These are phyloP conservation scores for Scolanthus callimorphus DNA, from an alignment of 92 coral and sea anemone species.

Conservation along the genomic window DNA sequence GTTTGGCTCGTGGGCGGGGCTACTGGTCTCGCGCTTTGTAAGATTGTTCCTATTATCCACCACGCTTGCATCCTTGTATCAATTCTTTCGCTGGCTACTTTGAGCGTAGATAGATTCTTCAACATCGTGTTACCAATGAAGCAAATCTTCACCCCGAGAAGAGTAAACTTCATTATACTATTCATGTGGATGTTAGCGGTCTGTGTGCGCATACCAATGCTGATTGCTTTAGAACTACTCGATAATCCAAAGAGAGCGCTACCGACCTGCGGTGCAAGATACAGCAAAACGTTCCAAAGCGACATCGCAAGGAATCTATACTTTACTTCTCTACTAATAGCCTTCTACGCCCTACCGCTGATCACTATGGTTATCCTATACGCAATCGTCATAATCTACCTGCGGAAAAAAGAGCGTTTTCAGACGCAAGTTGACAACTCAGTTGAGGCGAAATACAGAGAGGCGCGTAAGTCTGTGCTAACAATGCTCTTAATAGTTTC, in stretches of 20 bases:
- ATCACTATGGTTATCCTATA: constrained; percentile 25
- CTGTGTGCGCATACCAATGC: constrained; percentile 41
- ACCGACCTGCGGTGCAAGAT: constrained; percentile 8
- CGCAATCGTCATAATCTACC: constrained; percentile 3
- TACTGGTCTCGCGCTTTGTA: constrained; percentile 37
- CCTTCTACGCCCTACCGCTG: constrained; percentile 47
- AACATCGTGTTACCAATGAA: constrained; percentile 34
- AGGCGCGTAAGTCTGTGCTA: constrained; percentile 30
- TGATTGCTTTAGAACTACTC: constrained; percentile 2
- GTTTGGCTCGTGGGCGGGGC: constrained; percentile 32
- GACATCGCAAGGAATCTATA: constrained; percentile 25
- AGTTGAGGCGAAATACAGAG: constrained; percentile 6
- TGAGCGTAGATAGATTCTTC: constrained; percentile 34
- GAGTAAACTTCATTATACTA: constrained; percentile 12
- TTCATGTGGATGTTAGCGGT: constrained; percentile 34
- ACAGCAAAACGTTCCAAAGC: constrained; percentile 17
- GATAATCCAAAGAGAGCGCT: not conserved
- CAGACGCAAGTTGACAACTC: constrained; percentile 9
- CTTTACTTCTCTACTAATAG: constrained; percentile 23
- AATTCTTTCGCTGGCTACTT: constrained; percentile 26
- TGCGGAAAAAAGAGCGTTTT: constrained; percentile 4
- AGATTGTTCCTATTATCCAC: constrained; percentile 42
- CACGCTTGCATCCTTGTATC: constrained; percentile 38
- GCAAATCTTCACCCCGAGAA: constrained; percentile 12
- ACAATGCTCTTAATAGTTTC: constrained; percentile 37